Percentiles rank a stretch among this genome's conserved stretches.
phyloP scores from a whole-genome alignment of 1,140 invertebrate species.

The Aricia agestis region DNA sequence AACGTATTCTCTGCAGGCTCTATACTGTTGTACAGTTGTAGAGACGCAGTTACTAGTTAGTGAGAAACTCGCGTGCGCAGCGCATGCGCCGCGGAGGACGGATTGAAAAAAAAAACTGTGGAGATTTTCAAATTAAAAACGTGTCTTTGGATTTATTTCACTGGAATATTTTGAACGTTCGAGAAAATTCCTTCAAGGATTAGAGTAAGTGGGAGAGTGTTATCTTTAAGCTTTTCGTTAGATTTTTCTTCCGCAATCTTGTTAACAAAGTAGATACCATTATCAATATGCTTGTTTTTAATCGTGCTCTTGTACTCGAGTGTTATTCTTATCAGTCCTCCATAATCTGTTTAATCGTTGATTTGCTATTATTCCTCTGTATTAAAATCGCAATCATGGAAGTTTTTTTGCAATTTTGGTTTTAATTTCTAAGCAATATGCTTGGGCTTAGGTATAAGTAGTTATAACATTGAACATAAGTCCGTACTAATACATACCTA shows the following conservation, averaged over 20 bases:
- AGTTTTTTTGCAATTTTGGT: neutral
- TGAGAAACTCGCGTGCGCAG: conserved; percentile 5
- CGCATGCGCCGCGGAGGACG: conserved; percentile 6
- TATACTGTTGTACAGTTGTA: neutral
- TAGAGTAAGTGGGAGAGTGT: neutral
- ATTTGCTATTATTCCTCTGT: neutral
- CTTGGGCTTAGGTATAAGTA: too few species aligned
- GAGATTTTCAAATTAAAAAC: neutral
- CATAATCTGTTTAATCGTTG: conserved; percentile 3
- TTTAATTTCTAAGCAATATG: too few species aligned
- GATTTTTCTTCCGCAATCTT: conserved; percentile 11
- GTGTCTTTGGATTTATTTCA: neutral
- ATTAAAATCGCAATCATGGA: neutral
- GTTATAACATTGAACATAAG: too few species aligned
- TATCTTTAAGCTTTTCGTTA: neutral
- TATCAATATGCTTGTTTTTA: neutral
- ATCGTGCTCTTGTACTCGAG: neutral
- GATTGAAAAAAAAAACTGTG: neutral
- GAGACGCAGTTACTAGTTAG: neutral
- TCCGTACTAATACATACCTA: too few species aligned
- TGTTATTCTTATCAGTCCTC: conserved; percentile 1
- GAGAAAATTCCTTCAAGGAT: neutral
- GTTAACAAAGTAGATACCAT: neutral
- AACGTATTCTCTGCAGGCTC: neutral
- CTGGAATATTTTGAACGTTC: neutral